These are phyloP conservation scores for Bombus consobrinus DNA, from an alignment of 1,140 invertebrate genomes.

Conservation along the genomic window DNA sequence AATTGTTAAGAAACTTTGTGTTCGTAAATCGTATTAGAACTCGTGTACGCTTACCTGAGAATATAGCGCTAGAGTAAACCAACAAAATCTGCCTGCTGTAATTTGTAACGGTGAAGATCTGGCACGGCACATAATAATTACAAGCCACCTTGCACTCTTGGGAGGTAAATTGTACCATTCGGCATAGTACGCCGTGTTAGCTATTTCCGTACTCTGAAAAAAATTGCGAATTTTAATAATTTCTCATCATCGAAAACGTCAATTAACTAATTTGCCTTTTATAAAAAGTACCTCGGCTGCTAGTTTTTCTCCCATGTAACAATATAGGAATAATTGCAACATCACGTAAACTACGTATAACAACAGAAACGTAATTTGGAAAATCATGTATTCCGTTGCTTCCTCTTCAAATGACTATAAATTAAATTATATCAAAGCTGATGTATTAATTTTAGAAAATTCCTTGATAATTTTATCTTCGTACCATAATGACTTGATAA, in stretches of 20 bases:
- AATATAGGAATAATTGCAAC: constrained; percentile 63
- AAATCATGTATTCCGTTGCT: background rate
- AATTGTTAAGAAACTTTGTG: too few species aligned
- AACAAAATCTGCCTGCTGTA: constrained; percentile 70
- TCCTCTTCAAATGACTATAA: constrained; percentile 24
- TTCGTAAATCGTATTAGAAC: background rate
- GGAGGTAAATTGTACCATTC: constrained; percentile 70
- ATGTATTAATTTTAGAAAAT: background rate
- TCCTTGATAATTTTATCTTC: background rate
- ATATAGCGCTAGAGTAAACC: constrained; percentile 61
- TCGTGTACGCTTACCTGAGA: constrained; percentile 37
- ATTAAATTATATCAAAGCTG: background rate
- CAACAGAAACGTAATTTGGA: constrained; percentile 48
- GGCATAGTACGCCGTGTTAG: constrained; percentile 66
- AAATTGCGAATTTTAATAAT: background rate
- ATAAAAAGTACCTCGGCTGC: constrained; percentile 37
- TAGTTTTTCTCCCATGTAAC: constrained; percentile 62
- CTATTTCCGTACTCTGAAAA: constrained; percentile 70
- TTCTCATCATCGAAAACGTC: too few species aligned
- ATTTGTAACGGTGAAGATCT: constrained; percentile 63
- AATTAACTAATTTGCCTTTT: background rate
- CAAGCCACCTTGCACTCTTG: constrained; percentile 54
- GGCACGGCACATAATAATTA: constrained; percentile 70
- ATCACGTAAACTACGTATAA: constrained; percentile 48
- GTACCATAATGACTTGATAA: constrained; percentile 65